Percentiles rank a stretch among this genome's conserved stretches.
phyloP scores from a whole-genome alignment of 1,140 invertebrate species.

The Drosophila mauritiana region DNA sequence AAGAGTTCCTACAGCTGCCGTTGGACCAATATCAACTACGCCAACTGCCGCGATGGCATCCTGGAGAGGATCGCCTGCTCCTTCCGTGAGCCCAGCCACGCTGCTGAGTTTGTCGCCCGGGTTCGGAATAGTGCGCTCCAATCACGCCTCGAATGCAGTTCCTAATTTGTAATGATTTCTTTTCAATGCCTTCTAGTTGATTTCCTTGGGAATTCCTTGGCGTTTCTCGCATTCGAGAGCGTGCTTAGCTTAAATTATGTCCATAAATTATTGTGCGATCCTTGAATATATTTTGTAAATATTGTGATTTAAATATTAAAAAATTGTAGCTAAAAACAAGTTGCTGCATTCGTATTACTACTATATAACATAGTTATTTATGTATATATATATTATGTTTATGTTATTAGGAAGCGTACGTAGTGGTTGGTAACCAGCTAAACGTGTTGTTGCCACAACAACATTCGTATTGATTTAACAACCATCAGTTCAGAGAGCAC shows the following conservation, averaged over 20 bases:
- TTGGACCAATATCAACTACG: slow-evolving; percentile 48
- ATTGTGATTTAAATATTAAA: not conserved
- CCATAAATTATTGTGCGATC: slow-evolving; percentile 28
- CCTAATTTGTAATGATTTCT: not conserved
- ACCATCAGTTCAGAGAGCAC: slow-evolving; percentile 1
- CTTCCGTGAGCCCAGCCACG: slow-evolving; percentile 30
- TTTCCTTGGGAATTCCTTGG: not conserved
- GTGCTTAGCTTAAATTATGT: too few species aligned
- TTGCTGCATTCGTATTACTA: not conserved
- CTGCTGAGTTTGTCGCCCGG: slow-evolving; percentile 34
- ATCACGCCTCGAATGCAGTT: not conserved
- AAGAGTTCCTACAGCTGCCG: slow-evolving; percentile 29
- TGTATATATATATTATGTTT: too few species aligned
- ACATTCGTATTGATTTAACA: slow-evolving; percentile 60
- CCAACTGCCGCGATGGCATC: slow-evolving; percentile 23
- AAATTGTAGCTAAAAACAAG: not conserved
- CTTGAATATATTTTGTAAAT: slow-evolving; percentile 30
- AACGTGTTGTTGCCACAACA: slow-evolving; percentile 47
- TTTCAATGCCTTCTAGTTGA: slow-evolving; percentile 1
- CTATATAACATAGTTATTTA: too few species aligned
- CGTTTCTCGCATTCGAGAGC: slow-evolving; percentile 2
- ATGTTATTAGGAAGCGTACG: not conserved
- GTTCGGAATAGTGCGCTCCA: slow-evolving; percentile 13
- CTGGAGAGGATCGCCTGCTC: slow-evolving; percentile 34
- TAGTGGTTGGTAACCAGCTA: slow-evolving; percentile 1